Base-by-base conservation (phyloP, 2,113 vertebrate species). In the Chaetura pelagica region DNA sequence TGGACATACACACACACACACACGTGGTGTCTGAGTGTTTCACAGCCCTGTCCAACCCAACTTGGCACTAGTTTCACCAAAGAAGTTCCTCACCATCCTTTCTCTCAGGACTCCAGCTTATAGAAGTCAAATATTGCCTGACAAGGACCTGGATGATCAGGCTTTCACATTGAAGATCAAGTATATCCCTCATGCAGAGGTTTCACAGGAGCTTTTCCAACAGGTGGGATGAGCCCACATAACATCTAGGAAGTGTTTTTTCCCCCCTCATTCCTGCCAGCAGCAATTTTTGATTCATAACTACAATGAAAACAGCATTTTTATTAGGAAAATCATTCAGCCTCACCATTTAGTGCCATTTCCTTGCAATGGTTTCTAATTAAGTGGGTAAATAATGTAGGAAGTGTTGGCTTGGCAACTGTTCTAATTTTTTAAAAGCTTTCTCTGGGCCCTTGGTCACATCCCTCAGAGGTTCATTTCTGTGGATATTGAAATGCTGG, bases 1-100 rank as follows among this genome's bases (percentile, higher is more conserved):
- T 0, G 19, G 17, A 74, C 0, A 32, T 1, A 1, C 11, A 4
- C 23, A 12, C 1, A 74, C 0, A 32, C 1, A 1, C 11, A 4
- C 23, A 12, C 1, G 0, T 1, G 19, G 26, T 1, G 8, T 10
- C 8, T 1, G 57, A 14, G 61, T 20, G 15, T 21, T 38, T 9
- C 3, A 2, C 19, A 6, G 24, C 57, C 21, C 63, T 3, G 12
- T 15, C 40, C 54, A 48, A 24, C 6, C 19, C 1, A 7, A 8
- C 27, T 10, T 1, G 6, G 15, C 18, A 7, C 7, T 5, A 15
- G 23, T 15, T 68, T 32, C 57, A 75, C 40, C 40, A 38, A 6
- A 18, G 46, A 19, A 46, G 29, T 15, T 67, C 32, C 30, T 34
- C 63, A 49, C 9, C 6, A 6, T 16, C 57, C 2, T 26, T 77